phyloP scores from a whole-genome alignment of 2,888 invertebrate genomes.

The Acronicta aceris region DNA sequence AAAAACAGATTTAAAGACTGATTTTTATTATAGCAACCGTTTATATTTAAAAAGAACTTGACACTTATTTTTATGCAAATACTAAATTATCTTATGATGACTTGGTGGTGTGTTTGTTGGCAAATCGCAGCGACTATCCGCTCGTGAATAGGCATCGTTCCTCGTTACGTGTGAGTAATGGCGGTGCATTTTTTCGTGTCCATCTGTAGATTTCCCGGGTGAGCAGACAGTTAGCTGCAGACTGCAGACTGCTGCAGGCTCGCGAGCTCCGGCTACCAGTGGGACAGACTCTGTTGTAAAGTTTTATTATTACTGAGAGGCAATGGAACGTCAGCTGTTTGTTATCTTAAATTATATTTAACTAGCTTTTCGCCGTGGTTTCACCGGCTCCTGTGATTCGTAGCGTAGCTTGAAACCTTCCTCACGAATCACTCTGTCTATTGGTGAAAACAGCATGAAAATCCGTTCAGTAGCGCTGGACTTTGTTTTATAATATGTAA shows the following conservation, averaged over 20 bases:
- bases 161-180: constrained; percentile 50
- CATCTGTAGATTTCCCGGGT: constrained; percentile 57
- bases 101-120: background rate
- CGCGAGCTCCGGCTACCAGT: constrained; percentile 26
- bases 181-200: constrained; percentile 51
- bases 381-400: no score
- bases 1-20: no score
- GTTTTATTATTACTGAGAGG: constrained; percentile 37
- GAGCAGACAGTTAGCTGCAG: constrained; percentile 32
- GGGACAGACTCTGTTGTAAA: constrained; percentile 5
- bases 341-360: no score
- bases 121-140: constrained; percentile 15
- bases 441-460: no score
- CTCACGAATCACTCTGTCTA: no score
- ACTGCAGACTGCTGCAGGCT: constrained; percentile 11
- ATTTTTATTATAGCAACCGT: no score
- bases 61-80: background rate
- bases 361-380: no score
- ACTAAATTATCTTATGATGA: background rate
- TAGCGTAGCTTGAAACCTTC: no score
- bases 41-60: background rate
- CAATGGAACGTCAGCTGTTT: constrained; percentile 4
- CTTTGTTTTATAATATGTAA: no score
- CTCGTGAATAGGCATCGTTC: constrained; percentile 36
- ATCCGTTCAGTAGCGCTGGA: no score